phyloP scores from a whole-genome alignment of 2,797 vertebrate genomes.

The Peromyscus aztecus region DNA sequence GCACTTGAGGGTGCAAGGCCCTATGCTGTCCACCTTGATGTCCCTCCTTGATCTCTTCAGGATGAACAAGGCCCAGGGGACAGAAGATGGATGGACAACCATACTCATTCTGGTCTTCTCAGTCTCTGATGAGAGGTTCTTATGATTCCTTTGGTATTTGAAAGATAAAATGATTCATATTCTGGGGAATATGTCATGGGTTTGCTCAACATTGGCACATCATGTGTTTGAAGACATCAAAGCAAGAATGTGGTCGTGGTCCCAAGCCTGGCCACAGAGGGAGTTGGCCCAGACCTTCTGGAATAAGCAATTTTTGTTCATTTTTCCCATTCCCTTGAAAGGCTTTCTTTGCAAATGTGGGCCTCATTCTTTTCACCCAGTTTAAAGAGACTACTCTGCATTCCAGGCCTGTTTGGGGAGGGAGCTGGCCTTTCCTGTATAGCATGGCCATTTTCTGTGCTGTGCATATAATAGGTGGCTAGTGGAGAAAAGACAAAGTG shows the following conservation, averaged over 20 bases:
- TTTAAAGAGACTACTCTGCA: background rate
- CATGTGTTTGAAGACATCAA: slow-evolving; percentile 41
- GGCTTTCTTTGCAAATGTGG: slow-evolving; percentile 39
- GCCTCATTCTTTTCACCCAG: background rate
- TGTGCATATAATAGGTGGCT: fast-evolving
- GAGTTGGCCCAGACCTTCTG: slow-evolving; percentile 2
- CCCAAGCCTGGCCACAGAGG: background rate
- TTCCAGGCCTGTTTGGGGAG: background rate
- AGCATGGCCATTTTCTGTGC: no score
- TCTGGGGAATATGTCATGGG: background rate
- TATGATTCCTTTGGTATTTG: background rate
- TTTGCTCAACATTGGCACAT: slow-evolving; percentile 20
- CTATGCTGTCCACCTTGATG: background rate
- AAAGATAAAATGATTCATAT: background rate
- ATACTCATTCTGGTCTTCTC: background rate
- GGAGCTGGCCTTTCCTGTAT: background rate
- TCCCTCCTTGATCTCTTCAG: background rate
- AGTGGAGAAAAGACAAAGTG: fast-evolving
- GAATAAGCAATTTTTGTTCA: background rate
- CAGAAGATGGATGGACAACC: background rate
- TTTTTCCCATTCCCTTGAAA: slow-evolving; percentile 10
- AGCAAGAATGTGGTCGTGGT: slow-evolving; percentile 36
- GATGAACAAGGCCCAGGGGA: fast-evolving
- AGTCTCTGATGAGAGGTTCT: background rate
- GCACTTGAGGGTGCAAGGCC: fast-evolving